Evolutionary conservation across 2,888 invertebrate species (phyloP).

Genomic region (Embidobia sp.): DNA sequence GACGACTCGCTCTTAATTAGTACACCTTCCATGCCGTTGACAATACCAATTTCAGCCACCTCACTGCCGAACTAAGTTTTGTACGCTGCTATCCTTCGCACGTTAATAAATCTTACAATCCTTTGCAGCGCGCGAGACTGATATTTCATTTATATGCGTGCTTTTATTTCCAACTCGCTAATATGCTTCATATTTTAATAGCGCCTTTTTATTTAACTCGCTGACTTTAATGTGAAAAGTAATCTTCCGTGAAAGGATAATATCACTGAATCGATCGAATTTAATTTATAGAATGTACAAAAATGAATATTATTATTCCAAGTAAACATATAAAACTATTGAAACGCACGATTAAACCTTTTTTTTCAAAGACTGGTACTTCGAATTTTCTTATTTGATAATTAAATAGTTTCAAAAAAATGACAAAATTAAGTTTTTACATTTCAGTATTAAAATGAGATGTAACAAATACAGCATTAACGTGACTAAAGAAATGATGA

Average conservation of each 20-base stretch:
- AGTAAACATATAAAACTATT: too few species aligned
- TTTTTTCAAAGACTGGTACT: too few species aligned
- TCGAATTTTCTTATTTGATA: too few species aligned
- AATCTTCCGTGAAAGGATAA: neutral
- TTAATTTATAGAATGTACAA: too few species aligned
- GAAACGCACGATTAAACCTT: too few species aligned
- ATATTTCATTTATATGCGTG: conserved; percentile 19
- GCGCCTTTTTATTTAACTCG: neutral
- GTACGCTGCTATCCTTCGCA: conserved; percentile 14
- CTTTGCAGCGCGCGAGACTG: conserved; percentile 19
- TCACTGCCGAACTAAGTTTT: conserved; percentile 54
- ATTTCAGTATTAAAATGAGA: too few species aligned
- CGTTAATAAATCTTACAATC: conserved; percentile 56
- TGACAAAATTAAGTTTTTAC: too few species aligned
- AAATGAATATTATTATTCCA: too few species aligned
- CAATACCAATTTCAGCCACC: conserved; percentile 58
- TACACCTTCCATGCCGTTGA: conserved; percentile 60
- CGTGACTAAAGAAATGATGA: too few species aligned
- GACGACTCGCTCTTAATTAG: conserved; percentile 71
- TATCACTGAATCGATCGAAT: too few species aligned
- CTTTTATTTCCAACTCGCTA: conserved; percentile 4
- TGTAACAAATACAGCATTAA: too few species aligned
- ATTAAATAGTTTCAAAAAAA: too few species aligned
- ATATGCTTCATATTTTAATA: neutral
- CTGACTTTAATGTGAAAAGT: neutral